These are phyloP conservation scores for Apostichopus japonicus DNA, from an alignment of 35 echinoderm and acorn worm genomes.

Conservation along the genomic window DNA sequence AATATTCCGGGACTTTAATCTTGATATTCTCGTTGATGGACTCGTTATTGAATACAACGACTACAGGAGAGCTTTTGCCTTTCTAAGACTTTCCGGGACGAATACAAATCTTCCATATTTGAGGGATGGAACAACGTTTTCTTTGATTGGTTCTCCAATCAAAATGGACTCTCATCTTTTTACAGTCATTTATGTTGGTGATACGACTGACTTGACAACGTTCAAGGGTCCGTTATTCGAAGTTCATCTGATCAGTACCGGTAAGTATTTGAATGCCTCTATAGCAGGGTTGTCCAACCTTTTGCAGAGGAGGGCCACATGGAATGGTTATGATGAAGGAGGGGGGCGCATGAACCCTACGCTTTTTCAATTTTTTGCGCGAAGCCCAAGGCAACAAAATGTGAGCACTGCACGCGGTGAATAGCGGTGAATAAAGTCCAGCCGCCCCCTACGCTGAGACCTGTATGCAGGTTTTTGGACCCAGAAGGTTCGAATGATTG, in stretches of 20 bases:
- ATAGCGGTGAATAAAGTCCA: too few species aligned
- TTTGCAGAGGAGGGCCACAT: too few species aligned
- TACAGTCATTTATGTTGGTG: not conserved
- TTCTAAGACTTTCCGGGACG: not conserved
- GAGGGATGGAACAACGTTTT: not conserved
- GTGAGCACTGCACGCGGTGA: too few species aligned
- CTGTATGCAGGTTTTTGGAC: too few species aligned
- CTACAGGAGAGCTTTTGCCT: not conserved
- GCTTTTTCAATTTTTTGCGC: too few species aligned
- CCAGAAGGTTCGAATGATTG: too few species aligned
- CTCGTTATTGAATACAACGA: not conserved
- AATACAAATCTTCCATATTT: not conserved
- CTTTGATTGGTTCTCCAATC: not conserved
- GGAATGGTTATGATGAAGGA: too few species aligned
- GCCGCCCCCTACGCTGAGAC: too few species aligned
- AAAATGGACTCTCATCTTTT: constrained; percentile 11
- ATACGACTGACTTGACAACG: not conserved
- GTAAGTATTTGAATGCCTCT: not conserved
- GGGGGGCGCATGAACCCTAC: too few species aligned
- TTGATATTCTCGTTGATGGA: not conserved
- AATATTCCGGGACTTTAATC: not conserved
- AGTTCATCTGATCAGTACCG: not conserved
- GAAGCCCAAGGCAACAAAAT: too few species aligned
- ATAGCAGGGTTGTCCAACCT: too few species aligned
- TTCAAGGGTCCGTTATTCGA: not conserved